Evolutionary conservation across 2,888 invertebrate species (phyloP).

Genomic region (Arenicola marina): DNA sequence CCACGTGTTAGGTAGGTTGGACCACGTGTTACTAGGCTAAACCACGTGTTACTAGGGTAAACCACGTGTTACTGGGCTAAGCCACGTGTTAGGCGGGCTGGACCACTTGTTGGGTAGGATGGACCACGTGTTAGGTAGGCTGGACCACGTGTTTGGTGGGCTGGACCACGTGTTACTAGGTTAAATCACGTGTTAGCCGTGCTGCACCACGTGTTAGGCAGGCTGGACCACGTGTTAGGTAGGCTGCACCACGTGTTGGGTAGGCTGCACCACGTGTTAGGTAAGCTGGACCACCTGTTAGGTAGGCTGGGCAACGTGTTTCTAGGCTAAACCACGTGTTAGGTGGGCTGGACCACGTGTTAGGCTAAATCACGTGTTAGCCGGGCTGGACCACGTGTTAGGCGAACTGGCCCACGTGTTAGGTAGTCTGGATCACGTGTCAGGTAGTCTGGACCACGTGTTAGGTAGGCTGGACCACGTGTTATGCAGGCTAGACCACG

Average conservation of each 20-base stretch:
- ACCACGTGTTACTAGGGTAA: too few relatives aligned
- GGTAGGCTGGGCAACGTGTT: slow-evolving; percentile 11
- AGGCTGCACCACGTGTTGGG: slow-evolving; percentile 15
- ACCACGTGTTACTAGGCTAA: not conserved
- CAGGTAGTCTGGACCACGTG: slow-evolving; percentile 9
- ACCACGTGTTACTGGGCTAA: slow-evolving; percentile 11
- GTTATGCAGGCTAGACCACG: too few relatives aligned
- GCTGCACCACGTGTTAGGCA: slow-evolving; percentile 17
- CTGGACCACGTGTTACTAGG: not conserved
- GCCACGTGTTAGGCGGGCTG: not conserved
- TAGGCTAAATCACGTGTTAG: not conserved
- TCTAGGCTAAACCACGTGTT: not conserved
- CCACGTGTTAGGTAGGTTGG: slow-evolving; percentile 11
- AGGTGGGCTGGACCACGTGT: slow-evolving; percentile 14
- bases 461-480: slow-evolving; percentile 5
- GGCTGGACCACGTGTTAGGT: not conserved
- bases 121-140: not conserved
- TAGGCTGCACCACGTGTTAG: not conserved
- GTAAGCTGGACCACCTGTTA: slow-evolving; percentile 11
- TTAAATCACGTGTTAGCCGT: too few relatives aligned
- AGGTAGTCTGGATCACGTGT: slow-evolving; percentile 13
- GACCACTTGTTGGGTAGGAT: slow-evolving; percentile 17
- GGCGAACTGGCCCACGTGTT: not conserved
- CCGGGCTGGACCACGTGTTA: slow-evolving; percentile 12
- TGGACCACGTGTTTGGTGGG: slow-evolving; percentile 17